Conservation (phyloP, 37 sponge, comb jelly and placozoan genomes). For the Chondrosia reniformis region DNA sequence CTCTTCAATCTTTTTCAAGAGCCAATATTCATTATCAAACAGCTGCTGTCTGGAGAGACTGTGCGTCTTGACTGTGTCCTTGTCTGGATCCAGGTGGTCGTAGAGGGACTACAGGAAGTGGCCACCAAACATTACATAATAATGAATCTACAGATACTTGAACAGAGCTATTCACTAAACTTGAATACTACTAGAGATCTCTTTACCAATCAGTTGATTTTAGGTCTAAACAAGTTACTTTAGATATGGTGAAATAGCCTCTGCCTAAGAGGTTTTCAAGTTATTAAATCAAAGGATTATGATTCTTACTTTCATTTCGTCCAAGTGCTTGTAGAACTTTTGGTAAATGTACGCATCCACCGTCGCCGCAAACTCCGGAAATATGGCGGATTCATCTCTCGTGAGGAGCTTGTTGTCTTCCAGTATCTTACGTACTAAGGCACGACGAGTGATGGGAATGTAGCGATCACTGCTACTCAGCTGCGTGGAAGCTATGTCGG, state of each 20-base stretch:
- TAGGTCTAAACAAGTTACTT: no score
- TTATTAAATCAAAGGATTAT: no score
- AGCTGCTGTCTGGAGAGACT: constrained; percentile 56
- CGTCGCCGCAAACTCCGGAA: constrained; percentile 69
- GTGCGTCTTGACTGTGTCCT: constrained; percentile 68
- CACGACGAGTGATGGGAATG: constrained; percentile 75
- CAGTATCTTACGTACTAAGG: constrained; percentile 40
- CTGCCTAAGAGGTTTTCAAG: no score
- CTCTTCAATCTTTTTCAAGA: constrained; percentile 57
- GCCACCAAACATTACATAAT: no score
- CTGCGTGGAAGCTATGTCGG: background rate
- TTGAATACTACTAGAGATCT: background rate
- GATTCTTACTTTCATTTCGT: constrained; percentile 66
- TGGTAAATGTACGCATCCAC: constrained; percentile 64
- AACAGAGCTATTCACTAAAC: background rate
- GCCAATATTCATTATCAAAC: constrained; percentile 71
- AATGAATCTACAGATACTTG: constrained; percentile 1
- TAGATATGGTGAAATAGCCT: no score
- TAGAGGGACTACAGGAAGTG: constrained; percentile 49
- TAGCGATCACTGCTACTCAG: background rate
- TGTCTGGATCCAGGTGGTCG: constrained; percentile 89
- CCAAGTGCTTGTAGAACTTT: constrained; percentile 50
- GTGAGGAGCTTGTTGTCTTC: constrained; percentile 50
- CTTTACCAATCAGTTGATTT: no score
- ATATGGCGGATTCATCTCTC: constrained; percentile 32